phyloP scores from a whole-genome alignment of 1,140 invertebrate genomes.

The Magallana angulata region DNA sequence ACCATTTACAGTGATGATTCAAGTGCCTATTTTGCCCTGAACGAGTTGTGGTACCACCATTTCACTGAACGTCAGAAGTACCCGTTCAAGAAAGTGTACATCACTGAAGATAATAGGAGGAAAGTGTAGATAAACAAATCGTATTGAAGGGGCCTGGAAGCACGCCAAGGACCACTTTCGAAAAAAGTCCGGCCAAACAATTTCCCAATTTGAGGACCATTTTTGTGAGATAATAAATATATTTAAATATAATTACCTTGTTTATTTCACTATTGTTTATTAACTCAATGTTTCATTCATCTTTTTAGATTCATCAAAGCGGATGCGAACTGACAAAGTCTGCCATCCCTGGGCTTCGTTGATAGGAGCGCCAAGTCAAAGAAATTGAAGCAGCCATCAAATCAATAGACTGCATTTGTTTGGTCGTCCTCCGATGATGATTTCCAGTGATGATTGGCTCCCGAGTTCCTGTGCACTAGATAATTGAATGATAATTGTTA shows the following conservation, averaged over 20 bases:
- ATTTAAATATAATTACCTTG: too few relatives aligned
- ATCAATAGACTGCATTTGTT: too few relatives aligned
- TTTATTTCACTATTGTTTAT: too few relatives aligned
- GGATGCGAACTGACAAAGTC: neutral
- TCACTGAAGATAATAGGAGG: neutral
- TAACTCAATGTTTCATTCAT: too few relatives aligned
- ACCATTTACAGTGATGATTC: conserved; percentile 11
- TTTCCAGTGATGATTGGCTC: too few relatives aligned
- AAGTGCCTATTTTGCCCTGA: neutral
- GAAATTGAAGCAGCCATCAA: too few relatives aligned
- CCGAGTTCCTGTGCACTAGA: too few relatives aligned
- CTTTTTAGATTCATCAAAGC: neutral
- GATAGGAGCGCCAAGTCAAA: too few relatives aligned
- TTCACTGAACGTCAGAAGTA: conserved; percentile 1
- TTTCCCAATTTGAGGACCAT: conserved; percentile 20
- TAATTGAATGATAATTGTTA: too few relatives aligned
- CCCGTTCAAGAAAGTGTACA: conserved; percentile 13
- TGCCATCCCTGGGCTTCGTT: too few relatives aligned
- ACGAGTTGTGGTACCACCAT: neutral
- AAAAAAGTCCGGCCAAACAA: conserved; percentile 9
- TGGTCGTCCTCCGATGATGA: too few relatives aligned
- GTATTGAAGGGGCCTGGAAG: conserved; percentile 53
- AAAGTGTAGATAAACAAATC: conserved; percentile 22
- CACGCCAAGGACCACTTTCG: conserved; percentile 45
- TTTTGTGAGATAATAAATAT: conserved; percentile 40